These are phyloP conservation scores for Scyliorhinus canicula DNA, from an alignment of 2,797 vertebrate genomes.

Conservation along the genomic window DNA sequence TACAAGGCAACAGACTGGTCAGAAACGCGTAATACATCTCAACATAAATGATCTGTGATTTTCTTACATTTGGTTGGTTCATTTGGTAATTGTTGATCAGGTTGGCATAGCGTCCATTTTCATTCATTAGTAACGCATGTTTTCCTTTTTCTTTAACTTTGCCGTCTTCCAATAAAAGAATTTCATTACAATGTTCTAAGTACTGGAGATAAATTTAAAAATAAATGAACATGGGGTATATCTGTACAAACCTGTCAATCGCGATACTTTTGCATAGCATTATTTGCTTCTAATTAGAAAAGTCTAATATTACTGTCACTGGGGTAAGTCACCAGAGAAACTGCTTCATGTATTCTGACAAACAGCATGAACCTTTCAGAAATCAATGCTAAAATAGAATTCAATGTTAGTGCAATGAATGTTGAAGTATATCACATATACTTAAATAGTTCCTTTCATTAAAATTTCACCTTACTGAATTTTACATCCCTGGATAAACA, in stretches of 20 bases:
- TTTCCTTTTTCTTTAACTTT: constrained; percentile 64
- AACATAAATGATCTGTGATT: not conserved
- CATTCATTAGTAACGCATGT: constrained; percentile 60
- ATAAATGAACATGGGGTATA: not conserved
- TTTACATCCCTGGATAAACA: not conserved
- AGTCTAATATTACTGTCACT: not conserved
- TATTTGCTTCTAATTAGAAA: not conserved
- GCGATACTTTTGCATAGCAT: not conserved
- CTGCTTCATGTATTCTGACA: not conserved
- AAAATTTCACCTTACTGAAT: not conserved
- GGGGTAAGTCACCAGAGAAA: not conserved
- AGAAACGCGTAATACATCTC: not conserved
- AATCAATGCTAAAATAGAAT: no score
- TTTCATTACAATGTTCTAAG: constrained; percentile 72
- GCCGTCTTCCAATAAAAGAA: constrained; percentile 69
- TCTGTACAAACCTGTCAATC: not conserved
- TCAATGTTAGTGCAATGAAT: not conserved
- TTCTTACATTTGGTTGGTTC: constrained; percentile 58
- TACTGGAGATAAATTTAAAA: constrained; percentile 53
- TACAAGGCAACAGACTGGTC: not conserved
- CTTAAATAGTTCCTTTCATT: no score
- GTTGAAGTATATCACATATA: not conserved
- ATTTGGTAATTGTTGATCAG: constrained; percentile 62
- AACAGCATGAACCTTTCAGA: not conserved
- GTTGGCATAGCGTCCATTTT: constrained; percentile 59